Conservation (phyloP, 2,113 vertebrate genomes). For the Urocynchramus pylzowi region DNA sequence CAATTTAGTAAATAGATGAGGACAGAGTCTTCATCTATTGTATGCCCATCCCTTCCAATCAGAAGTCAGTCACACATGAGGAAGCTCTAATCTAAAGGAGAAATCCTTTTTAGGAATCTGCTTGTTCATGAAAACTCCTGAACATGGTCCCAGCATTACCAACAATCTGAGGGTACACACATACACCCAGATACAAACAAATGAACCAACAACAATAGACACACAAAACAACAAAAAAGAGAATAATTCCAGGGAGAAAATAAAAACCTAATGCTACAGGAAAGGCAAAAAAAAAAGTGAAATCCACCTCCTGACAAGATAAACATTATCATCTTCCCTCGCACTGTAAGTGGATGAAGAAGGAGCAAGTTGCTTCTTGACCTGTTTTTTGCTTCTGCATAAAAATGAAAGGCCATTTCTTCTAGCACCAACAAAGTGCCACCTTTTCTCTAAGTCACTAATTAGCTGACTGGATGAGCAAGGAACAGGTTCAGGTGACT, state of each 20-base stretch:
- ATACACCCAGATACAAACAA: neutral
- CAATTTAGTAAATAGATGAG: neutral
- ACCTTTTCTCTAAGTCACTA: constrained; percentile 7
- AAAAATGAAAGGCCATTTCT: constrained; percentile 35
- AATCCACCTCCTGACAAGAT: neutral
- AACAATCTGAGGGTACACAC: neutral
- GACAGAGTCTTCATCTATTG: neutral
- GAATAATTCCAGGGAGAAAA: neutral
- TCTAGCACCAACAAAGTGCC: neutral
- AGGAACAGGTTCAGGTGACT: constrained; percentile 27
- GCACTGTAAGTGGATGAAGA: neutral
- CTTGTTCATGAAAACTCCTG: neutral
- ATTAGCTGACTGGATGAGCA: neutral
- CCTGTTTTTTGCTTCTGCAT: neutral
- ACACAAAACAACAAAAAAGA: neutral
- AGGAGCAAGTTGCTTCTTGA: neutral
- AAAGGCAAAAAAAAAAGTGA: neutral
- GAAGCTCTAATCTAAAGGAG: neutral
- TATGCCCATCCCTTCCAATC: neutral
- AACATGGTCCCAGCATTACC: neutral
- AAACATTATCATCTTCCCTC: neutral
- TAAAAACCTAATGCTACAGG: neutral
- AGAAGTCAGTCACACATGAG: neutral
- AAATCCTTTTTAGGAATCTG: neutral
- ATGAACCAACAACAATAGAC: neutral